Evolutionary conservation across 23 tunicate genomes (phyloP).

Genomic region (Aplidium turbinatum): DNA sequence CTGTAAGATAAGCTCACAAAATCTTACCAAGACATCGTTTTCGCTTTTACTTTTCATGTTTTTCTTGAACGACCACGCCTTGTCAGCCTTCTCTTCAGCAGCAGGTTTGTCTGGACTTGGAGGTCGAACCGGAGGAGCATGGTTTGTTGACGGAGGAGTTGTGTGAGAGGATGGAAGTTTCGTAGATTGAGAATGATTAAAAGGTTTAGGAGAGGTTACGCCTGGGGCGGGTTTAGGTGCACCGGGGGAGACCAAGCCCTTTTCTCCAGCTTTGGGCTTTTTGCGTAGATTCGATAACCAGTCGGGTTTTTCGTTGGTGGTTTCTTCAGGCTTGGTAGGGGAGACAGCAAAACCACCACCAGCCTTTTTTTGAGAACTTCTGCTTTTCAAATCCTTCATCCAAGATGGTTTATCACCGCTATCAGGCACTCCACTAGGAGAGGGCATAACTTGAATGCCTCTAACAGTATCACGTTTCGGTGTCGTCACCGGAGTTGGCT

Average conservation of each 20-base stretch:
- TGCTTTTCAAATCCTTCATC: constrained; percentile 70
- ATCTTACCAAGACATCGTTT: neutral
- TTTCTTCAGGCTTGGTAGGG: constrained; percentile 45
- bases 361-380: constrained; percentile 63
- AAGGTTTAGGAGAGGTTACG: constrained; percentile 52
- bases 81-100: neutral
- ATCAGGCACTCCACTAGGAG: constrained; percentile 8
- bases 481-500: constrained; percentile 18
- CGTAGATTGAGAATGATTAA: neutral
- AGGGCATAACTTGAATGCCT: constrained; percentile 81
- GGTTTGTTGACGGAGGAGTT: neutral
- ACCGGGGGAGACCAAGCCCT: constrained; percentile 5
- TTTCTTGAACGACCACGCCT: neutral
- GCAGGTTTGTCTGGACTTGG: constrained; percentile 9
- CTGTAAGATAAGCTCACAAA: too few species aligned
- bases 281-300: constrained; percentile 66
- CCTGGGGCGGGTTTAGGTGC: constrained; percentile 38
- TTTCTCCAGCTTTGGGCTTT: constrained; percentile 14
- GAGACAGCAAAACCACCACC: constrained; percentile 11
- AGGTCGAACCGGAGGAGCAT: constrained; percentile 21
- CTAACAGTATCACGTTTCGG: constrained; percentile 32
- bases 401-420: constrained; percentile 71
- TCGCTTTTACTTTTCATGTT: neutral
- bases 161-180: neutral
- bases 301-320: constrained; percentile 48